These are phyloP conservation scores for Enteromius mattozi DNA, from an alignment of 2,797 vertebrate genomes.

Conservation along the genomic window DNA sequence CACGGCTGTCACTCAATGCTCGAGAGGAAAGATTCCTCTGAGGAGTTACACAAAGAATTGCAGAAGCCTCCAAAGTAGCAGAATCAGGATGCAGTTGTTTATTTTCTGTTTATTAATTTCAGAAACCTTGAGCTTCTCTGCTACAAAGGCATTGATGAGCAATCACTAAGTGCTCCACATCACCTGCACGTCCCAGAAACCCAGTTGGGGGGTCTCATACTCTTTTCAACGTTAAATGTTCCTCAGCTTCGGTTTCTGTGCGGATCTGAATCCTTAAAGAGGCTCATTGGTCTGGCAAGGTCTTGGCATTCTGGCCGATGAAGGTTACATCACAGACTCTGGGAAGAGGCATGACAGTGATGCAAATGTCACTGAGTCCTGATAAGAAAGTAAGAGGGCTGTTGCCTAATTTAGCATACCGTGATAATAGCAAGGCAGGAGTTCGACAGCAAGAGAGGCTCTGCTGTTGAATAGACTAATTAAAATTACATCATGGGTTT, in stretches of 20 bases:
- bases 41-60: neutral
- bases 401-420: constrained; percentile 36
- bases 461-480: constrained; percentile 44
- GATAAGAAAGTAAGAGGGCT: constrained; percentile 8
- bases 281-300: constrained; percentile 34
- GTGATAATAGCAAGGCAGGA: constrained; percentile 31
- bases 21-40: constrained; percentile 8
- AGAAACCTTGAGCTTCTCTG: neutral
- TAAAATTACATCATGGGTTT: constrained; percentile 41
- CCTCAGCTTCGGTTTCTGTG: neutral
- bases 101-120: neutral
- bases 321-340: constrained; percentile 12
- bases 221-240: neutral
- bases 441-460: neutral
- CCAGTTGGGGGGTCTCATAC: neutral
- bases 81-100: constrained; percentile 14
- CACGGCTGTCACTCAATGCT: constrained; percentile 52
- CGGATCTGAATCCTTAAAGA: constrained; percentile 6
- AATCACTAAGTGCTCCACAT: neutral
- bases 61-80: neutral
- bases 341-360: constrained; percentile 28
- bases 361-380: constrained; percentile 43
- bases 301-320: constrained; percentile 31
- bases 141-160: neutral
- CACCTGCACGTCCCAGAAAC: neutral